Conservation (phyloP, 2,888 invertebrate species). For the Patella pellucida region DNA sequence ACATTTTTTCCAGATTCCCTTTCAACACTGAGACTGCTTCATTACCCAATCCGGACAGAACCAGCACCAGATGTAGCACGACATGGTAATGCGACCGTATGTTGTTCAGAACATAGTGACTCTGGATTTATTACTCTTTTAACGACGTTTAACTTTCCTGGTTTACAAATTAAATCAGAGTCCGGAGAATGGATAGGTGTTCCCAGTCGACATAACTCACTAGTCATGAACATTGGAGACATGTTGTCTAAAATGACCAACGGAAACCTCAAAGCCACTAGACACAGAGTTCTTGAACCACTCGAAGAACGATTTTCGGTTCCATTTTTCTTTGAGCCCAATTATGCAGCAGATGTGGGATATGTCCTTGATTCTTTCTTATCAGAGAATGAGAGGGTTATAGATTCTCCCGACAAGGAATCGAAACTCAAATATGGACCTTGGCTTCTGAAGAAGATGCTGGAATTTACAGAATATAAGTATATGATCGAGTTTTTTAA, state of each 20-base stretch:
- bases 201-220: constrained; percentile 41
- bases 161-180: constrained; percentile 46
- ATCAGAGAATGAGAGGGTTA: neutral
- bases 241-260: constrained; percentile 50
- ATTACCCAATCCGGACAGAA: constrained; percentile 49
- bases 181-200: constrained; percentile 47
- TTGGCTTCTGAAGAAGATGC: neutral
- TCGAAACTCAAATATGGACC: neutral
- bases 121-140: constrained; percentile 51
- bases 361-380: neutral
- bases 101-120: constrained; percentile 49
- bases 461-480: neutral
- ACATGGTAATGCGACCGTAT: constrained; percentile 46
- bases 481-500: neutral
- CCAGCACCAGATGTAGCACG: constrained; percentile 38
- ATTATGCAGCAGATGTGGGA: constrained; percentile 44
- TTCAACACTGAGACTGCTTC: constrained; percentile 52
- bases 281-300: constrained; percentile 53
- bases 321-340: constrained; percentile 55
- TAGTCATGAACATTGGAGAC: constrained; percentile 57
- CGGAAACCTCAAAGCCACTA: constrained; percentile 50
- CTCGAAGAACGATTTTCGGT: constrained; percentile 47
- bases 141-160: constrained; percentile 45
- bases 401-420: neutral
- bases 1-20: constrained; percentile 46